Base-by-base conservation (phyloP, 30 jellyfish, hydroid and myxozoan genomes). In the Rhopilema esculentum region DNA sequence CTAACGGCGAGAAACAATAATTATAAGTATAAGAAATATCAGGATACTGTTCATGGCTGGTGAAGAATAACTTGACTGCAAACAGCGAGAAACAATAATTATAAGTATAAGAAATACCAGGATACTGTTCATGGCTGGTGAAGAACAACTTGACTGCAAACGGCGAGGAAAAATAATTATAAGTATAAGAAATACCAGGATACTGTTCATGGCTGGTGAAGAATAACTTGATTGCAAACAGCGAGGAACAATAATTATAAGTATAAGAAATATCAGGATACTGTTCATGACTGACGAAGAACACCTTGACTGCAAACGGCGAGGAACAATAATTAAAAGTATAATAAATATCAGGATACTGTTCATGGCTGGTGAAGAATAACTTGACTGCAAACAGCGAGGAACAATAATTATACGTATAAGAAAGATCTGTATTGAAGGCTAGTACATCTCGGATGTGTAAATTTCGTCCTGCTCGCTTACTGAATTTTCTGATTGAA, bases 371-470 rank as follows among this genome's bases (percentile, higher is more conserved):
- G 57, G 57, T 40, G 57, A 40, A 40, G 57, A 40, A 40, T 40
- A 40, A 40, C 57, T 40, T 40, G 57, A 40, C 57, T 40, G 57
- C 57, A 40, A 40, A 40, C 57, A 40, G 57, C 57, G 57, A 40
- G 57, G 57, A 40, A 40, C 57, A 40, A 40, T 40, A 40, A 40
- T 40, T 40, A 40, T 40, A 40, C 57, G 57, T 40, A 40, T 40
- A 40, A 40, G 57, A 40, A 40, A 40, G 57, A 40, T 40, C 57
- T 40, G 57, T 40, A 40, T 40, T 40, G 57, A 40, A 40, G 57
- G 57, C 50, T 66, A 66, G 52, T 66, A 66, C 49, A 66, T 66
- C 67, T 72, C 51, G 16, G 83, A 72, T 32, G 57, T 24, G 21
- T 23, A 48, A 9, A n/a, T 22, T 19, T 72, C 83, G 48, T 72